Evolutionary conservation across 2,888 invertebrate genomes (phyloP).

Genomic region (Synergus umbraculus): DNA sequence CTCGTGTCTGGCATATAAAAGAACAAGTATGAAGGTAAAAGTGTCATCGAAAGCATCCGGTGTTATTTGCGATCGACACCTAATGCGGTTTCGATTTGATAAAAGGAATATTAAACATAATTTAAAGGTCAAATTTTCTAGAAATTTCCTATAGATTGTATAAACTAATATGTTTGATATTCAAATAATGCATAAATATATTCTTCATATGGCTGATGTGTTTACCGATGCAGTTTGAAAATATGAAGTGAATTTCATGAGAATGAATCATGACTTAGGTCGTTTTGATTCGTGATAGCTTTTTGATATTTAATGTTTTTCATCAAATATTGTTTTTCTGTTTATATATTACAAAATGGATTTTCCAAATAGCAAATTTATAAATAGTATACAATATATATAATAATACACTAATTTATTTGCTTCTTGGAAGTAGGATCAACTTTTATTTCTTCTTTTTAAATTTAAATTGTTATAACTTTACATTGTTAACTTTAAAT

Average conservation of each 20-base stretch:
- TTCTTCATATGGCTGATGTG: not conserved
- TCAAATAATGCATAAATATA: not conserved
- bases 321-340: not conserved
- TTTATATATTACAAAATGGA: not conserved
- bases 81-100: too few species aligned
- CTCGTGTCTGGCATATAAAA: slow-evolving; percentile 17
- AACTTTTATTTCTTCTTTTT: too few species aligned
- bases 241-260: not conserved
- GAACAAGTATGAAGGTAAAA: slow-evolving; percentile 5
- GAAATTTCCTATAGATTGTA: not conserved
- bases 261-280: not conserved
- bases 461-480: too few species aligned
- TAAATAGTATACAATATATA: not conserved
- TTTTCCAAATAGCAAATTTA: not conserved
- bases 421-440: not conserved
- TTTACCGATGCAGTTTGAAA: not conserved
- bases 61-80: not conserved
- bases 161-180: not conserved
- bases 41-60: slow-evolving; percentile 15
- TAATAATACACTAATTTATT: not conserved
- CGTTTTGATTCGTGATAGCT: not conserved
- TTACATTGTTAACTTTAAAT: too few species aligned
- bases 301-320: not conserved
- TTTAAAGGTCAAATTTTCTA: not conserved
- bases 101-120: too few species aligned